A percentile compares a stretch with the other conserved stretches of the same genome.
Conservation (phyloP, 2,113 vertebrate species). For the Anguilla japonica region DNA sequence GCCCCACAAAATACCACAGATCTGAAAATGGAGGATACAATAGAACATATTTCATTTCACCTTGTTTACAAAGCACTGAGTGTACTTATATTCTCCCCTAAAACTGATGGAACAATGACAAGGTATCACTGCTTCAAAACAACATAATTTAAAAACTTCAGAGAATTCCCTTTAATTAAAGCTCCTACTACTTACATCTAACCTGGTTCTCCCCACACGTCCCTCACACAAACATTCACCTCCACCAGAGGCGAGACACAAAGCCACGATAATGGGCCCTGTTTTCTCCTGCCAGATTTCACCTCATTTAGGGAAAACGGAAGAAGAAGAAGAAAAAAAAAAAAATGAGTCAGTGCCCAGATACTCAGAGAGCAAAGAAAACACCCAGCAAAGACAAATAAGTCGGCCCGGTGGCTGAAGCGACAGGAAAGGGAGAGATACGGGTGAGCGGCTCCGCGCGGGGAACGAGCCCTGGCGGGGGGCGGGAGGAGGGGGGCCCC, state of each 20-base stretch:
- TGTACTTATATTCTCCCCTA: neutral
- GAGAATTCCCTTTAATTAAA: neutral
- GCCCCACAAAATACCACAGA: neutral
- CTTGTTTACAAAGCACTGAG: neutral
- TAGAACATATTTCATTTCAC: neutral
- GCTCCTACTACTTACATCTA: neutral
- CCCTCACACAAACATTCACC: neutral
- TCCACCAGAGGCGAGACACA: neutral
- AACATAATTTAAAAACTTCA: neutral
- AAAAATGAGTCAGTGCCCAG: neutral
- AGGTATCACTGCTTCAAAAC: neutral
- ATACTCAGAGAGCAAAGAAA: conserved; percentile 28
- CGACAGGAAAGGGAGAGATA: conserved; percentile 59
- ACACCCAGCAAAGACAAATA: conserved; percentile 62
- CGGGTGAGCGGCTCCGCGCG: conserved; percentile 65
- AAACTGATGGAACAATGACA: neutral
- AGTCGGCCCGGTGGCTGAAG: conserved; percentile 64
- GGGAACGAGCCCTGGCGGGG: conserved; percentile 63
- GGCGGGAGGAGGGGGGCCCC: conserved; percentile 15
- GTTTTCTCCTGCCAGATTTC: neutral
- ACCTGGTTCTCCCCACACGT: neutral
- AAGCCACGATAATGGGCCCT: neutral
- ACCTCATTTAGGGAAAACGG: neutral
- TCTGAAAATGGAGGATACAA: neutral
- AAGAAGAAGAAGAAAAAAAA: too few species aligned